Evolutionary conservation across 2,888 invertebrate genomes (phyloP), one percentile per base, ranked within the genome.

Genomic region (Falcaria lacertinaria): DNA sequence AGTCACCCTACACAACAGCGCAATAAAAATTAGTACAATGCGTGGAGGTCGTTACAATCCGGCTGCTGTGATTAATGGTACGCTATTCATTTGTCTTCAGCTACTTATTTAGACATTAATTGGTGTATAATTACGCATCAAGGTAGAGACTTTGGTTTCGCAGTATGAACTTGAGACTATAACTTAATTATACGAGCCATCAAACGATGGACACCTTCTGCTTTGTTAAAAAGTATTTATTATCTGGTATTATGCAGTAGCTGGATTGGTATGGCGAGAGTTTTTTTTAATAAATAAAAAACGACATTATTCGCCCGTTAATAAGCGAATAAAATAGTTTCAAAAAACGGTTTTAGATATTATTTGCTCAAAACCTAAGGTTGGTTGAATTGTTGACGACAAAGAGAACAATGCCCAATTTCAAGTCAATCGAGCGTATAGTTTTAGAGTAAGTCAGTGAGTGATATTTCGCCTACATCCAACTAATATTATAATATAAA

Each of bases 1-100:
- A 28, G 7, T 3, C 7, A 11, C 28, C 28, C 28, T 28, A 28
- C 28, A 28, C 28, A 28, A 22, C 15, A 22, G 8, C 25, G 37
- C 15, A 36, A 36, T 36, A 36, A 22, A 19, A 36, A 36, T n/a
- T 19, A 8, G 19, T 6, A 22, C 19, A 37, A 37, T 13, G 39
- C 47, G 54, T 55, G 66, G 60, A 67, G 70, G 71, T 67, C 61
- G 53, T 53, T 57, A 54, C 53, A 58, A 57, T 47, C 45, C 42
- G 35, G 43, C 43, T 35, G 35, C 37, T 41, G 57, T 80, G 79
- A 84, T 84, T 83, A 77, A 84, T 81, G 74, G 56, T 49, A 49
- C 51, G 55, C 69, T 54, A 66, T 80, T 71, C 79, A 73, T 81
- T 74, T 79, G 78, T 82, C 80, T 80, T 74, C 64, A 55, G 69